Conservation (phyloP, 2,797 vertebrate species). For the Psittacula echo region DNA sequence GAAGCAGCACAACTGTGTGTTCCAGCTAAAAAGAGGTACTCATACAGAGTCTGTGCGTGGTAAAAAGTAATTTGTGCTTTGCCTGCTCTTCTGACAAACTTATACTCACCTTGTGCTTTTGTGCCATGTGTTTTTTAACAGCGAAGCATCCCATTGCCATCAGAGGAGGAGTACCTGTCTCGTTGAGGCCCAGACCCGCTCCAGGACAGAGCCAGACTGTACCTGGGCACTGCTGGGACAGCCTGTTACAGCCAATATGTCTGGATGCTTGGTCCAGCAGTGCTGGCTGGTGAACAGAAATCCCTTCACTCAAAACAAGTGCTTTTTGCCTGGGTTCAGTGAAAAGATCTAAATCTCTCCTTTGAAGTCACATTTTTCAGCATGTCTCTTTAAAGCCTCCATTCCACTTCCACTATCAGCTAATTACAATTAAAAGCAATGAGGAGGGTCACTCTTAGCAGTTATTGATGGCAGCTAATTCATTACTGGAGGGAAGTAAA, state of each 20-base stretch:
- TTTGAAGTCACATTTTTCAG: neutral
- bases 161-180: neutral
- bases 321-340: neutral
- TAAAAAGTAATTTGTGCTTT: neutral
- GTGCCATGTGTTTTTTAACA: neutral
- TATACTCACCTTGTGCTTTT: neutral
- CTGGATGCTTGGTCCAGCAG: neutral
- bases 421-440: neutral
- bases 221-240: neutral
- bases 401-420: neutral
- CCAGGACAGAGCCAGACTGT: accelerated
- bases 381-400: neutral
- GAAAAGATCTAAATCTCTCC: neutral
- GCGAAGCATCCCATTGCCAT: neutral
- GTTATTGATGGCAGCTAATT: neutral
- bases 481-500: neutral
- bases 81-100: neutral
- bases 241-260: neutral
- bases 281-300: neutral
- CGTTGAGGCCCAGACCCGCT: accelerated
- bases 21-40: neutral
- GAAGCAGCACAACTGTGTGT: neutral
- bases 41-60: accelerated
- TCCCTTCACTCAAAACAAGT: neutral
- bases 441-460: neutral